These are phyloP conservation scores for Cheirogaleus major DNA, from an alignment of 2,797 vertebrate genomes.

Conservation along the genomic window DNA sequence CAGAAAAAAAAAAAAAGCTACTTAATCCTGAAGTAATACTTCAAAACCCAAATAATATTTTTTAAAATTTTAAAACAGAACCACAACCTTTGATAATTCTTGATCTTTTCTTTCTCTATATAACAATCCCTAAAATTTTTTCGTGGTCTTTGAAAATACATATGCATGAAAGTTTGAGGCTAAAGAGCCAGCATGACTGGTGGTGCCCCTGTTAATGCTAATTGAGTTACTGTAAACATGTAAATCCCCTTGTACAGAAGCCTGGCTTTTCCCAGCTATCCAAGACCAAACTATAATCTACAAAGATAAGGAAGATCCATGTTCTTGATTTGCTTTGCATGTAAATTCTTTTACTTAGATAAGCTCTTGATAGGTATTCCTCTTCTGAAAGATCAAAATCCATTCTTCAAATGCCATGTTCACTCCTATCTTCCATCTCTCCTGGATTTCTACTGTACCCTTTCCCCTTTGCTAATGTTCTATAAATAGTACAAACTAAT, in stretches of 20 bases:
- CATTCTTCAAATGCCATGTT: slow-evolving; percentile 36
- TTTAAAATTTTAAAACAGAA: not conserved
- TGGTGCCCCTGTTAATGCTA: slow-evolving; percentile 45
- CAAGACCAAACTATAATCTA: slow-evolving; percentile 35
- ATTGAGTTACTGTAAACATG: slow-evolving; percentile 71
- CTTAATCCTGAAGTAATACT: slow-evolving; percentile 8
- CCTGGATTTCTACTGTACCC: not conserved
- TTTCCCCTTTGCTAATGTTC: not conserved
- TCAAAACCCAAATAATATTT: not conserved
- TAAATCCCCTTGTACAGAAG: slow-evolving; percentile 46
- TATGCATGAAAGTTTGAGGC: not conserved
- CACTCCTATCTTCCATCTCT: not conserved
- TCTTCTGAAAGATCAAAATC: slow-evolving; percentile 39
- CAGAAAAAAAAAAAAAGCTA: not conserved
- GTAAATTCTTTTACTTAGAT: slow-evolving; percentile 68
- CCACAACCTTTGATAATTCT: slow-evolving; percentile 10
- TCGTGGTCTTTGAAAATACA: slow-evolving; percentile 39
- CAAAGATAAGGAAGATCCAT: slow-evolving; percentile 63
- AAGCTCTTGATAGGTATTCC: slow-evolving; percentile 37
- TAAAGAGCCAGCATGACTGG: not conserved
- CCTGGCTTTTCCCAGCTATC: not conserved
- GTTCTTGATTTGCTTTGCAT: slow-evolving; percentile 52
- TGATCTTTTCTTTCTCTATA: not conserved
- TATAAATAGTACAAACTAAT: slow-evolving; percentile 13
- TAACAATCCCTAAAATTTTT: not conserved